Percentiles rank a stretch among this genome's conserved stretches.
Conservation (phyloP, 2,113 vertebrate genomes). For the Etia nguti region DNA sequence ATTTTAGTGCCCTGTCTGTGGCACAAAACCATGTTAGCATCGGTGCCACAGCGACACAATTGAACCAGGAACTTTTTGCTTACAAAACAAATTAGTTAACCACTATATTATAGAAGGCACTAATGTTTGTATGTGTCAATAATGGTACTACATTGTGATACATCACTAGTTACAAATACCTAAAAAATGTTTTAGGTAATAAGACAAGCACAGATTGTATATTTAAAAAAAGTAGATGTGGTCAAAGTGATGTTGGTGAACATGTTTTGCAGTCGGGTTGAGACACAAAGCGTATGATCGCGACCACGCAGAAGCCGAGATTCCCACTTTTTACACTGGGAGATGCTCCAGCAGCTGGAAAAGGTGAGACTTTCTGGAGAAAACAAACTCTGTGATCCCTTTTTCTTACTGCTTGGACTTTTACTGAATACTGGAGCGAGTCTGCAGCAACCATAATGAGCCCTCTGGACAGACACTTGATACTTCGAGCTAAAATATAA, state of each 20-base stretch:
- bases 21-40: neutral
- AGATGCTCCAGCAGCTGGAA: neutral
- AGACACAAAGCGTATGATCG: neutral
- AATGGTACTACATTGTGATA: neutral
- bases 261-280: neutral
- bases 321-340: neutral
- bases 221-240: neutral
- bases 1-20: neutral
- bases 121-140: neutral
- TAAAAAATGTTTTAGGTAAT: neutral
- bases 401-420: neutral
- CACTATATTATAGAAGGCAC: neutral
- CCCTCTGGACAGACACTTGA: neutral
- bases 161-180: neutral
- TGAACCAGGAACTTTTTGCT: neutral
- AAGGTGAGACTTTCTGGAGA: neutral
- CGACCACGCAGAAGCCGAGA: neutral
- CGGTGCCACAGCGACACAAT: neutral
- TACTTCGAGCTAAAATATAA: neutral
- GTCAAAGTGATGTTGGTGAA: neutral
- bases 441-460: neutral
- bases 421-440: neutral
- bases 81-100: neutral
- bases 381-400: neutral
- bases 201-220: neutral